Evolutionary conservation across 2,888 invertebrate species (phyloP).

Genomic region (Torymus tubicola): DNA sequence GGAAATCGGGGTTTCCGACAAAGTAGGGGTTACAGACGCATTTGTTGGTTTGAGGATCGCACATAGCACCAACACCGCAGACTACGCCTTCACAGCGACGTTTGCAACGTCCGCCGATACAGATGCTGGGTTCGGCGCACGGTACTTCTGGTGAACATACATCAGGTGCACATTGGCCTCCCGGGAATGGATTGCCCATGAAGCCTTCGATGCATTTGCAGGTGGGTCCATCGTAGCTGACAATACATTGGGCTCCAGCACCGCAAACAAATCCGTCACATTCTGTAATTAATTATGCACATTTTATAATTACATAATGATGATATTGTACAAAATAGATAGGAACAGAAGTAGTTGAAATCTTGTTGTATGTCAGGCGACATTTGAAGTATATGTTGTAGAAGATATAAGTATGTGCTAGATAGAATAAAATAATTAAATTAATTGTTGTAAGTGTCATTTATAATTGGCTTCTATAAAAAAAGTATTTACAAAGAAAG

Average conservation of each 20-base stretch:
- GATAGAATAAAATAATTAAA: too few relatives aligned
- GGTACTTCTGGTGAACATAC: constrained; percentile 87
- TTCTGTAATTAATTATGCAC: constrained; percentile 77
- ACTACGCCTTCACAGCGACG: constrained; percentile 91
- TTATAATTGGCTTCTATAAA: too few relatives aligned
- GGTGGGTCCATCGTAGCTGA: constrained; percentile 89
- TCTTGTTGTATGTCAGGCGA: too few relatives aligned
- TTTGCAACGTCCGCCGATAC: constrained; percentile 92
- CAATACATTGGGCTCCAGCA: constrained; percentile 89
- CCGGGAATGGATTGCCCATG: constrained; percentile 94
- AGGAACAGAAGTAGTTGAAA: too few relatives aligned
- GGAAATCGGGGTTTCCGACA: constrained; percentile 91
- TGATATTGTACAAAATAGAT: too few relatives aligned
- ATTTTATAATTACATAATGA: background rate
- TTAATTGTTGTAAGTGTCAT: too few relatives aligned
- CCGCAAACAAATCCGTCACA: constrained; percentile 89
- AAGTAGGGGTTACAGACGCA: constrained; percentile 93
- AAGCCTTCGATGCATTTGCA: constrained; percentile 92
- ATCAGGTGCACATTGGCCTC: constrained; percentile 89
- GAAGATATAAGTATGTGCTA: too few relatives aligned
- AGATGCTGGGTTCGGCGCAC: constrained; percentile 87
- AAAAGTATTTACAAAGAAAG: too few relatives aligned
- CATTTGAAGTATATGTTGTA: too few relatives aligned
- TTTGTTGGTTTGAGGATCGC: constrained; percentile 87
- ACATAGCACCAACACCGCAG: constrained; percentile 92